Percentiles rank a stretch among this genome's conserved stretches.
Conservation (phyloP, 2,113 vertebrate genomes). For the Aspidoscelis tigris region DNA sequence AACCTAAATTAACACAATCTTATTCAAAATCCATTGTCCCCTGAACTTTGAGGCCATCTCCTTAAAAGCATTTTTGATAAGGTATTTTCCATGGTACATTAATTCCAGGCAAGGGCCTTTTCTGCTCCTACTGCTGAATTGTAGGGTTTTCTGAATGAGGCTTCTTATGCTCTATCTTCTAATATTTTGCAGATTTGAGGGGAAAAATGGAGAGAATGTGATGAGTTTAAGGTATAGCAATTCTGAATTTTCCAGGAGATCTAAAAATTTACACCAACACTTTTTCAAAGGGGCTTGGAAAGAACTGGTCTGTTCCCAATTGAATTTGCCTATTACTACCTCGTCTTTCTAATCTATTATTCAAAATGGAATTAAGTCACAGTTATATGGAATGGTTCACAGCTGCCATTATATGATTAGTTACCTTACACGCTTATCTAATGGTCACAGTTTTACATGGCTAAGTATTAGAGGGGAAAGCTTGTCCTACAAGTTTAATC, state of each 20-base stretch:
- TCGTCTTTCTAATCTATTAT: neutral
- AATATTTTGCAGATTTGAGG: too few species aligned
- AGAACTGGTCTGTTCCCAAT: neutral
- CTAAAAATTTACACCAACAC: too few species aligned
- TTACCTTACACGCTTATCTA: neutral
- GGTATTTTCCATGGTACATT: too few species aligned
- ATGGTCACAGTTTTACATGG: neutral
- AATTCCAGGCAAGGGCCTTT: too few species aligned
- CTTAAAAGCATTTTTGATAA: too few species aligned
- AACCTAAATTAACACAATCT: too few species aligned
- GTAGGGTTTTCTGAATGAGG: too few species aligned
- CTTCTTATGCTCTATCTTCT: too few species aligned
- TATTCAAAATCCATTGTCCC: too few species aligned
- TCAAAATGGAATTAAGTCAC: neutral
- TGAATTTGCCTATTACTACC: neutral
- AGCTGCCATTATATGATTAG: neutral
- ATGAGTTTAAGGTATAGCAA: neutral
- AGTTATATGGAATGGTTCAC: neutral
- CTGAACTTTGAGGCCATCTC: too few species aligned
- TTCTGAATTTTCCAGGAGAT: neutral
- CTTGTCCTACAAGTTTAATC: neutral
- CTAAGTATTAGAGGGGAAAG: neutral
- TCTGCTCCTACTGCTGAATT: too few species aligned
- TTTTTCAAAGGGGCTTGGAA: neutral
- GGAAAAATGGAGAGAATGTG: neutral